Conservation (phyloP, 2,797 vertebrate genomes). For the Hippocampus kuda region DNA sequence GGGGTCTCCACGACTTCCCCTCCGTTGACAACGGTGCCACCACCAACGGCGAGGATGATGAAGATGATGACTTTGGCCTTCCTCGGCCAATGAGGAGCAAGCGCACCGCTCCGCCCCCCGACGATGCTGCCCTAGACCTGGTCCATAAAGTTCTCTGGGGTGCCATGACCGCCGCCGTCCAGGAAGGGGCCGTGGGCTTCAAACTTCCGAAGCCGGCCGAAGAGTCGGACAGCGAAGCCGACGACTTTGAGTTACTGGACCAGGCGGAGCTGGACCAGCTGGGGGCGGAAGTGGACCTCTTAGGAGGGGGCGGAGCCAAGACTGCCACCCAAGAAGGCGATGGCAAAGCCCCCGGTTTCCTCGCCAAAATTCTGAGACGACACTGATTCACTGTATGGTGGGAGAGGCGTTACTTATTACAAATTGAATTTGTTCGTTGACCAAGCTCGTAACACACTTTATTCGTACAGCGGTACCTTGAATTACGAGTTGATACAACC, state of each 20-base stretch:
- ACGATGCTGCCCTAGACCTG: slow-evolving; percentile 66
- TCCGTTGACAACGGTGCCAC: slow-evolving; percentile 78
- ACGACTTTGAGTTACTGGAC: slow-evolving; percentile 98
- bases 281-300: slow-evolving; percentile 80
- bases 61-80: slow-evolving; percentile 78
- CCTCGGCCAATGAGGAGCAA: slow-evolving; percentile 43
- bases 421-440: neutral
- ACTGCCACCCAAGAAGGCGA: slow-evolving; percentile 53
- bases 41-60: slow-evolving; percentile 80
- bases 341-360: slow-evolving; percentile 72
- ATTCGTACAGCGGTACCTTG: neutral
- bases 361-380: slow-evolving; percentile 86
- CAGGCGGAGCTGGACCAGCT: slow-evolving; percentile 96
- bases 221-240: slow-evolving; percentile 88
- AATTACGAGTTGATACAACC: neutral
- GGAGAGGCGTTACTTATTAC: neutral
- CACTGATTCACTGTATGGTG: slow-evolving; percentile 60
- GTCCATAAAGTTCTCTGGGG: slow-evolving; percentile 77
- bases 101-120: slow-evolving; percentile 34
- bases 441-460: neutral
- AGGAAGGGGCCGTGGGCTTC: slow-evolving; percentile 52
- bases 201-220: slow-evolving; percentile 54
- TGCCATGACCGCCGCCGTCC: slow-evolving; percentile 80
- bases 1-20: slow-evolving; percentile 82
- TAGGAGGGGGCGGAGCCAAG: slow-evolving; percentile 50